phyloP scores from a whole-genome alignment of 2,888 invertebrate species.

The Leistus spinibarbis region DNA sequence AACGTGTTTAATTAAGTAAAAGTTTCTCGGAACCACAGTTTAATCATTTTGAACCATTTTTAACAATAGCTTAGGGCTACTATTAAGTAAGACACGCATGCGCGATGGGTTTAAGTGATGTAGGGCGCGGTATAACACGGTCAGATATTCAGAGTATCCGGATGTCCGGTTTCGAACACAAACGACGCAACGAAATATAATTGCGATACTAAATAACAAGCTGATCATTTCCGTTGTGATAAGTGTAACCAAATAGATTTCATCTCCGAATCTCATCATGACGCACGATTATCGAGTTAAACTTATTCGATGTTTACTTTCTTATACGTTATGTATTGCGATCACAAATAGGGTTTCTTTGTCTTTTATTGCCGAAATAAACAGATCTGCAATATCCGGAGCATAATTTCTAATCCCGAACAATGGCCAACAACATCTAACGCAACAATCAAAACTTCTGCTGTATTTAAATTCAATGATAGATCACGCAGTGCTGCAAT shows the following conservation, averaged over 20 bases:
- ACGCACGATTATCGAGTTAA: not conserved
- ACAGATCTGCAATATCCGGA: not conserved
- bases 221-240: conserved; percentile 21
- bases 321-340: too few species aligned
- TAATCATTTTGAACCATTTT: too few species aligned
- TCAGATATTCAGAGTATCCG: conserved; percentile 30
- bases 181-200: conserved; percentile 41
- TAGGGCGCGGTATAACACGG: conserved; percentile 12
- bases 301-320: too few species aligned
- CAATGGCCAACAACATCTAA: not conserved
- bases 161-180: conserved; percentile 46
- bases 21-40: too few species aligned
- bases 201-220: conserved; percentile 28
- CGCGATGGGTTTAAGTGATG: not conserved
- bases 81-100: too few species aligned
- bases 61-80: too few species aligned
- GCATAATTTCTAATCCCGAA: not conserved
- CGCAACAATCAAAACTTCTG: not conserved
- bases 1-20: too few species aligned
- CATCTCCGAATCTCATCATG: not conserved
- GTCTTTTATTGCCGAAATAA: not conserved
- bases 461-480: not conserved
- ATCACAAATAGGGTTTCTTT: too few species aligned
- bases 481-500: not conserved
- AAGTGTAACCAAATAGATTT: not conserved